phyloP scores from a whole-genome alignment of 2,113 vertebrate species.

The Sander lucioperca region DNA sequence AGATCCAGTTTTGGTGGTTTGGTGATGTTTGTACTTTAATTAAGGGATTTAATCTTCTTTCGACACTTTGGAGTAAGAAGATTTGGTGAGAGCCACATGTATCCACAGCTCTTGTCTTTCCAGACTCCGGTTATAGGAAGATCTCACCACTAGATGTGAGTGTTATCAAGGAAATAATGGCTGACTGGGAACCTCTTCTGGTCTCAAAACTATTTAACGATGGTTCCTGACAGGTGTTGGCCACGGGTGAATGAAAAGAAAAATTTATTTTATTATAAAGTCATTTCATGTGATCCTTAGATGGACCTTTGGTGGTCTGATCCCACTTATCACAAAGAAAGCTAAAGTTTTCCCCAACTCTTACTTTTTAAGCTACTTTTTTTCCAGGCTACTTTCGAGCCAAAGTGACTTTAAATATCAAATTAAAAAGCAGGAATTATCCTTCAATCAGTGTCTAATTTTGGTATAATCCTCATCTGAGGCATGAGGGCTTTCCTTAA shows the following conservation, averaged over 20 bases:
- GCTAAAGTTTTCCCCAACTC: not conserved
- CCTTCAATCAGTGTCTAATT: constrained; percentile 29
- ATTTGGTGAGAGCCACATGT: no score
- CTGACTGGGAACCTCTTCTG: not conserved
- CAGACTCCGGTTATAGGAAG: not conserved
- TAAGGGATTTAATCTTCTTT: not conserved
- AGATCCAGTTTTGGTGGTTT: not conserved
- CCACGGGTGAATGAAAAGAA: not conserved
- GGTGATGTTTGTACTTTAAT: no score
- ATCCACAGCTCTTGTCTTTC: not conserved
- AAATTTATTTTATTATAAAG: not conserved
- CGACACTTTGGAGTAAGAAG: not conserved
- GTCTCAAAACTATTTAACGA: not conserved
- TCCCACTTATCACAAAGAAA: not conserved
- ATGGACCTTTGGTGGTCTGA: not conserved
- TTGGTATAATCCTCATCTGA: constrained; percentile 44
- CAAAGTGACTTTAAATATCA: not conserved
- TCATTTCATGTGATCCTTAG: not conserved
- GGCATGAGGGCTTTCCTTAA: constrained; percentile 25
- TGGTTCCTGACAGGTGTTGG: not conserved
- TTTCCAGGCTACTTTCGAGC: not conserved
- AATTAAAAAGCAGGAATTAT: constrained; percentile 22
- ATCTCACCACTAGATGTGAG: constrained; percentile 69
- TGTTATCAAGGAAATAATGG: constrained; percentile 14
- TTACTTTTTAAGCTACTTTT: no score